These are phyloP conservation scores for Aphelinus atriplicis DNA, from an alignment of 1,140 invertebrate species.

Conservation along the genomic window DNA sequence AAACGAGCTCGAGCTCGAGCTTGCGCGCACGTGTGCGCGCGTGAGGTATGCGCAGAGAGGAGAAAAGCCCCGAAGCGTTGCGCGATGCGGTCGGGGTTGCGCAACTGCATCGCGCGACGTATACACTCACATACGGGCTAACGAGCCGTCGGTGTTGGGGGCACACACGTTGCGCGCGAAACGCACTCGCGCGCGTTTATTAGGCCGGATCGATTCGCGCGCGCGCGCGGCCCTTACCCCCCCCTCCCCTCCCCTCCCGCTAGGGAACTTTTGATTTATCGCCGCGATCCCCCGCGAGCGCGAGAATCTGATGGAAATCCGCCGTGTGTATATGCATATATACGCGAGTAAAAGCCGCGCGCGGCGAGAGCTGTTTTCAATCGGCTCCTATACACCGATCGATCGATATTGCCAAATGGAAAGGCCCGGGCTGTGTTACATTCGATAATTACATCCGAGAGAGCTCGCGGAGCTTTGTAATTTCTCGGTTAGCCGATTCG, in stretches of 20 bases:
- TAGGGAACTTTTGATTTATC: slow-evolving; percentile 3
- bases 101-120: not conserved
- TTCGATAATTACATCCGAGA: no score
- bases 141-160: not conserved
- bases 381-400: no score
- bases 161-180: not conserved
- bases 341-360: not conserved
- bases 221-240: no score
- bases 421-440: no score
- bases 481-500: no score
- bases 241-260: not conserved
- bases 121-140: not conserved
- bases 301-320: not conserved
- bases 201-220: not conserved
- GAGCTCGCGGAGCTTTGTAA: no score
- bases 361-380: not conserved
- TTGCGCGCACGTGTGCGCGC: no score
- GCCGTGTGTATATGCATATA: not conserved
- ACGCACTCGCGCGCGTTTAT: not conserved
- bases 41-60: no score
- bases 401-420: no score
- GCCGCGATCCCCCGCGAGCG: not conserved
- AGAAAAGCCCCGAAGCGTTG: no score
- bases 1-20: no score
- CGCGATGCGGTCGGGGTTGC: no score